These are phyloP conservation scores for Aleadryas rufinucha DNA, from an alignment of 2,113 vertebrate genomes.

Conservation along the genomic window DNA sequence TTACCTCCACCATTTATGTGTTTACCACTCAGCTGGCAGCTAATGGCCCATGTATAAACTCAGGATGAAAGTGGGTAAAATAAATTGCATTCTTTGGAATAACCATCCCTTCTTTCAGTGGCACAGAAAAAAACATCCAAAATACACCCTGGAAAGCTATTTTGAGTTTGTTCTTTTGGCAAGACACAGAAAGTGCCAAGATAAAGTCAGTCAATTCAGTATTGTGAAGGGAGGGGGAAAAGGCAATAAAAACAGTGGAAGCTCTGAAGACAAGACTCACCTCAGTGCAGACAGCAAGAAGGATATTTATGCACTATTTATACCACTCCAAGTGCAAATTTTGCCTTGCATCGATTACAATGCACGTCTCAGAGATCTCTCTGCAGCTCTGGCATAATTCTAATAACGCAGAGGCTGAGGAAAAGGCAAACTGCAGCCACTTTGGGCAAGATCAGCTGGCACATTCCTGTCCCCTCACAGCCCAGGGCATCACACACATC, in stretches of 20 bases:
- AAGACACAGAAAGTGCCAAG: slow-evolving; percentile 9
- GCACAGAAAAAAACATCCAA: background rate
- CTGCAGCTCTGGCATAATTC: background rate
- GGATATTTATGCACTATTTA: slow-evolving; percentile 36
- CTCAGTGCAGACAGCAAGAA: slow-evolving; percentile 6
- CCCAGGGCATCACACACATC: background rate
- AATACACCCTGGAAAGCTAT: slow-evolving; percentile 22
- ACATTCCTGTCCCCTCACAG: background rate
- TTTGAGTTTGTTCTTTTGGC: slow-evolving; percentile 31
- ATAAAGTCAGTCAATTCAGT: background rate
- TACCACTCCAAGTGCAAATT: slow-evolving; percentile 6
- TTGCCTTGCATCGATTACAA: background rate
- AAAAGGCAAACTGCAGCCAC: background rate
- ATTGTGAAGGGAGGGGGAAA: background rate
- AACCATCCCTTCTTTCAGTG: background rate
- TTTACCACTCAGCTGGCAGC: slow-evolving; percentile 45
- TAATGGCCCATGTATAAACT: slow-evolving; percentile 29
- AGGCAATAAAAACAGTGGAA: background rate
- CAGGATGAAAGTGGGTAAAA: slow-evolving; percentile 20
- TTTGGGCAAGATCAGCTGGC: background rate
- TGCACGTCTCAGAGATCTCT: background rate
- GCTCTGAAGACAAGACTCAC: slow-evolving; percentile 29
- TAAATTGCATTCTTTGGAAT: slow-evolving; percentile 14
- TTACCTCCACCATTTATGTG: slow-evolving; percentile 24
- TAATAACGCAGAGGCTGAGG: background rate